Base-by-base conservation (phyloP, 1,140 invertebrate genomes). In the Ylistrum balloti region DNA sequence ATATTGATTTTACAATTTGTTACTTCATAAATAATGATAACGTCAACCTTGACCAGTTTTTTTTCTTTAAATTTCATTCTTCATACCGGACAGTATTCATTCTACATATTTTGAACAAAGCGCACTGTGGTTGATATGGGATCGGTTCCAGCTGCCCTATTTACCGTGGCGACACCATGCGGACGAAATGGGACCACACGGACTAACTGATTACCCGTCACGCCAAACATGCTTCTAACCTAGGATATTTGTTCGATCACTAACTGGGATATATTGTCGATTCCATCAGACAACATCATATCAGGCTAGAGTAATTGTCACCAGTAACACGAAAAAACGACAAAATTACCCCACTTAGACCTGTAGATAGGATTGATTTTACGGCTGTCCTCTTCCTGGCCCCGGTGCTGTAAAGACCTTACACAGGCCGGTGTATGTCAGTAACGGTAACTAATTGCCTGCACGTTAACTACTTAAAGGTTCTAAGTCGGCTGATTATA, bases 291-390 rank as follows among this genome's bases (percentile, higher is more conserved):
- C 56, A n/a, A n/a, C n/a, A 74, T 28, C 56, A 74, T 74, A 74
- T 74, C 56, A 74, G 28, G 5, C 56, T 17, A 28, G 22, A 28
- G 9, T 74, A 74, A 74, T 74, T 74, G 56, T 74, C 56, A 74
- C 56, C 22, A 74, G 56, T 28, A 74, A 74, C 56, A n/a, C 56
- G 56, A 74, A 74, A 74, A 74, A 74, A 74, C 56, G 56, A 74
- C 56, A 74, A 28, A 28, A 74, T 74, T 74, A 74, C 56, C 28
- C n/a, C 56, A 74, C 56, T 74, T 74, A 74, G 56, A 74, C 9
- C 17, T 17, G 56, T 74, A 7, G 56, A 74, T 74, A n/a, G 28
- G 28, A 74, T 74, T 74, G 56, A 74, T 74, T 74, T 2, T 17
- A 17, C 3, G 56, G n/a, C 22, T 74, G 56, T 28, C 56, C 56